Conservation (phyloP, 1,140 invertebrate species). For the Melipona quadrifasciata region DNA sequence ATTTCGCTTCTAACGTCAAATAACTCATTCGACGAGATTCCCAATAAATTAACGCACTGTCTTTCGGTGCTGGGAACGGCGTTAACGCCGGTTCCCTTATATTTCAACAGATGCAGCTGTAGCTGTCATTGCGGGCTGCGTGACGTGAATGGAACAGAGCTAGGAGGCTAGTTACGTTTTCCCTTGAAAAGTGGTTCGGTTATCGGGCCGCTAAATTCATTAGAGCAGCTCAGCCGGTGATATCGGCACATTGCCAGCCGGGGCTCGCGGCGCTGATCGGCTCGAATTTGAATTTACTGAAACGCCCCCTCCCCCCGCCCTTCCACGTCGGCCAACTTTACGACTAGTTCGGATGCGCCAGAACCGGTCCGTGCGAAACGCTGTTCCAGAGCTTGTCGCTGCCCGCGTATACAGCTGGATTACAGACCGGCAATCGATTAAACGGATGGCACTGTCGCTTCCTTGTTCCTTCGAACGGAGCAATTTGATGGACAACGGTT, state of each 20-base stretch:
- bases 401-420: background rate
- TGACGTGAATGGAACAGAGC: background rate
- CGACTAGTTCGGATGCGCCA: background rate
- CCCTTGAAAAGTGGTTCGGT: slow-evolving; percentile 23
- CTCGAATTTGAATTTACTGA: slow-evolving; percentile 30
- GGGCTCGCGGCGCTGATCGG: slow-evolving; percentile 10
- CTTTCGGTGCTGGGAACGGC: background rate
- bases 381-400: too few species aligned
- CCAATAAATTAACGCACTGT: slow-evolving; percentile 2
- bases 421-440: slow-evolving; percentile 29
- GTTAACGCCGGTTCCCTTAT: background rate
- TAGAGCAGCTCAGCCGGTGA: slow-evolving; percentile 21
- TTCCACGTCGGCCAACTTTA: background rate
- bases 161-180: background rate
- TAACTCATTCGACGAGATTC: background rate
- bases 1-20: background rate
- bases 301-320: background rate
- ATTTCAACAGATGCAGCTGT: slow-evolving; percentile 27
- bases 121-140: slow-evolving; percentile 24
- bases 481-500: background rate
- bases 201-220: slow-evolving; percentile 24
- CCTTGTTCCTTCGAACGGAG: slow-evolving; percentile 3
- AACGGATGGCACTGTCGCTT: slow-evolving; percentile 7
- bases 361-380: background rate
- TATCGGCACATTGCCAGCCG: slow-evolving; percentile 33